Percentiles rank a stretch among this genome's conserved stretches.
These are phyloP conservation scores for Gortyna flavago DNA, from an alignment of 2,888 invertebrate species.

Conservation along the genomic window DNA sequence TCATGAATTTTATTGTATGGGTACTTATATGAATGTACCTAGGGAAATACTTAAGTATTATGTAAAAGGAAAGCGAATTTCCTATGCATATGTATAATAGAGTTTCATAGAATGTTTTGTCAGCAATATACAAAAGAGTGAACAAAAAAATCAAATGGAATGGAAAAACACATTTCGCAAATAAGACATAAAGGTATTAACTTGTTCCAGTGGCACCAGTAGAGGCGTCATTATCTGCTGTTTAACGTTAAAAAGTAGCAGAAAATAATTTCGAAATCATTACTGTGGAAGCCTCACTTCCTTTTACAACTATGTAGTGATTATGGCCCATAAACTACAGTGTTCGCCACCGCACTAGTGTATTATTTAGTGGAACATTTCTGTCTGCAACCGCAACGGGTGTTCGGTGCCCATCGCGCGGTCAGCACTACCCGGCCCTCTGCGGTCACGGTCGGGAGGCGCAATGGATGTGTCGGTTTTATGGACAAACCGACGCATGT, in stretches of 20 bases:
- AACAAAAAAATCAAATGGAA: slow-evolving; percentile 4
- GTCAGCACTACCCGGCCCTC: slow-evolving; percentile 37
- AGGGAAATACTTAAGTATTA: slow-evolving; percentile 16
- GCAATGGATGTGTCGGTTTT: slow-evolving; percentile 63
- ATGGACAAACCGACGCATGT: slow-evolving; percentile 49
- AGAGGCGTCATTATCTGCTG: slow-evolving; percentile 30
- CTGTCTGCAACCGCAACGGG: slow-evolving; percentile 64
- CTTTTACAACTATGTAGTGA: slow-evolving; percentile 64
- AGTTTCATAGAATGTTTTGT: not conserved
- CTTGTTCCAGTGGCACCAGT: slow-evolving; percentile 28
- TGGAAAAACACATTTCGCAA: slow-evolving; percentile 16
- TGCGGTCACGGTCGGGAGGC: slow-evolving; percentile 56
- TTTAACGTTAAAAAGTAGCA: slow-evolving; percentile 59
- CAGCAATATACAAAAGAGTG: not conserved
- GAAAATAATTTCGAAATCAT: slow-evolving; percentile 58
- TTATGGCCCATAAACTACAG: slow-evolving; percentile 64
- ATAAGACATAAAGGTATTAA: slow-evolving; percentile 27
- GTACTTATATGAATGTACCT: slow-evolving; percentile 23
- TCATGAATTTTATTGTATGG: slow-evolving; percentile 41
- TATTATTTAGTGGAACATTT: slow-evolving; percentile 66
- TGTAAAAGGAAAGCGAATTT: slow-evolving; percentile 18
- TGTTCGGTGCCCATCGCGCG: slow-evolving; percentile 65
- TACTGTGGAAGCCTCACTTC: slow-evolving; percentile 58
- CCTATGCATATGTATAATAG: slow-evolving; percentile 7
- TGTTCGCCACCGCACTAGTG: slow-evolving; percentile 52